Conservation (phyloP, 2,888 invertebrate species). For the Podabrus alpinus region DNA sequence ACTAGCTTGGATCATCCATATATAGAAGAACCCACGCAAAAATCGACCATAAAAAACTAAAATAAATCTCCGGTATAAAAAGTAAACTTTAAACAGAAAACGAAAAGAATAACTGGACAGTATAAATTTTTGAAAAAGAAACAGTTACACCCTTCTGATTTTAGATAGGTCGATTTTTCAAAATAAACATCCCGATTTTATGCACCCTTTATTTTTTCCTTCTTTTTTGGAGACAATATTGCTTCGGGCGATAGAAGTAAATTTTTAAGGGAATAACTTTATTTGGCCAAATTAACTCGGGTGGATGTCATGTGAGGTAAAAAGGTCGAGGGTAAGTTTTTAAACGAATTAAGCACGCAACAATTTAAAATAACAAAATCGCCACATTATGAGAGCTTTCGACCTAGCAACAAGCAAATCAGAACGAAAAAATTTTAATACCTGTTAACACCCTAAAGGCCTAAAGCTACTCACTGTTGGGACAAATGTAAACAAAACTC, state of each 20-base stretch:
- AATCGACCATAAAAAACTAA: neutral
- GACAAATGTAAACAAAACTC: neutral
- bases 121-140: neutral
- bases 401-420: neutral
- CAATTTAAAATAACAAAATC: neutral
- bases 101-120: neutral
- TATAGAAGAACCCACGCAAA: slow-evolving; percentile 17
- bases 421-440: neutral
- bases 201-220: neutral
- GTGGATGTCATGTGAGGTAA: neutral
- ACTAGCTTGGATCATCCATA: slow-evolving; percentile 17
- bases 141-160: neutral
- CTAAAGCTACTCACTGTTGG: neutral
- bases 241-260: neutral
- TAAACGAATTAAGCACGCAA: neutral
- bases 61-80: neutral
- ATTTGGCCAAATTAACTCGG: neutral
- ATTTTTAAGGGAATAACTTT: neutral
- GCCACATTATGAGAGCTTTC: neutral
- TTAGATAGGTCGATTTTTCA: neutral
- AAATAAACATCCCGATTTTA: neutral
- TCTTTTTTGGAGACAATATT: neutral
- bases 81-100: neutral
- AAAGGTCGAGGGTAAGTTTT: neutral
- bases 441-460: neutral